Conservation (phyloP, 37 sponge, comb jelly and placozoan genomes). For the Cliona cf. orientalis region DNA sequence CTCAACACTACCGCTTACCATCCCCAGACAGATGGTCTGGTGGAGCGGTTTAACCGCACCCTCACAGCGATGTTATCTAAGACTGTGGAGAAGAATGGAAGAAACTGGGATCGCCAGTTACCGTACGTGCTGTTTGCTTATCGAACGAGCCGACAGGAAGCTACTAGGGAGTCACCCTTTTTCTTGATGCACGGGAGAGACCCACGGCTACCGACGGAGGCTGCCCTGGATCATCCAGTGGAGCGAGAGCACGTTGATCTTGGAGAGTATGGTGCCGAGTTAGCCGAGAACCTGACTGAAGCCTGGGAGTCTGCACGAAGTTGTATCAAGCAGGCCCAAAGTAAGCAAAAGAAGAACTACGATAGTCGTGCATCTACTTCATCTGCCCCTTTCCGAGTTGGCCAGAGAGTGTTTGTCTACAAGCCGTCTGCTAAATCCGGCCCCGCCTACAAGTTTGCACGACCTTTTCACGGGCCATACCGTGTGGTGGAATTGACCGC, state of each 20-base stretch:
- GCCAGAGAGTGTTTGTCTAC: constrained; percentile 53
- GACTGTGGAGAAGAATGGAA: constrained; percentile 14
- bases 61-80: constrained; percentile 37
- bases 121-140: constrained; percentile 58
- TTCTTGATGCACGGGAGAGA: constrained; percentile 60
- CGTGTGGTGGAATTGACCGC: constrained; percentile 25
- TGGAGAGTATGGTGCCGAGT: constrained; percentile 30
- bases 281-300: not conserved
- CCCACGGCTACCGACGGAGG: constrained; percentile 32
- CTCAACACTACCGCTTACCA: constrained; percentile 65
- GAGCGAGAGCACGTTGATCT: not conserved
- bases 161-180: constrained; percentile 61
- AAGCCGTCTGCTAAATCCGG: constrained; percentile 48
- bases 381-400: not conserved
- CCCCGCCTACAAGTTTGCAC: constrained; percentile 17
- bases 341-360: constrained; percentile 43
- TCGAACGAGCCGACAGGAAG: constrained; percentile 24
- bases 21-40: constrained; percentile 60
- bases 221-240: not conserved
- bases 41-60: constrained; percentile 57
- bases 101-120: constrained; percentile 37
- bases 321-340: constrained; percentile 35
- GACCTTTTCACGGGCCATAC: constrained; percentile 53
- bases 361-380: constrained; percentile 7
- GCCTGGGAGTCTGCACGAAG: constrained; percentile 56